Conservation (phyloP, 1,140 invertebrate species). For the Limonius californicus region DNA sequence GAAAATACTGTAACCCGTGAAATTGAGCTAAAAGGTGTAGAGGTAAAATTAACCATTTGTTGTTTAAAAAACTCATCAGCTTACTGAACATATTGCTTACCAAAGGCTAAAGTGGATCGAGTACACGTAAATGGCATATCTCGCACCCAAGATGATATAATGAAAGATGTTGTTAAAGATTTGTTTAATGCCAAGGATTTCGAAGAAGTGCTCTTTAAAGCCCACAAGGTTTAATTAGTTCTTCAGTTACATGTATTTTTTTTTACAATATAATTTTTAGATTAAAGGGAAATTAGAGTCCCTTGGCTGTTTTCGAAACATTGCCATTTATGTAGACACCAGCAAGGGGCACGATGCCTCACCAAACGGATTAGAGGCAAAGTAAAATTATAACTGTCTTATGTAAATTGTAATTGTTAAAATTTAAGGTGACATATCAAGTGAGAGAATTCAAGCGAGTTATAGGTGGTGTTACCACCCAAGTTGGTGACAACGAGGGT, state of each 20-base stretch:
- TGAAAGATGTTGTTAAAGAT: constrained; percentile 66
- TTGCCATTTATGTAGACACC: constrained; percentile 80
- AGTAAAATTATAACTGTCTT: constrained; percentile 4
- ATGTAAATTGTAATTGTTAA: neutral
- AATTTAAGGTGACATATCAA: constrained; percentile 70
- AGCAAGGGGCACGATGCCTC: constrained; percentile 65
- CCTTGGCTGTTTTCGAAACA: constrained; percentile 78
- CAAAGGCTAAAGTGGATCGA: constrained; percentile 74
- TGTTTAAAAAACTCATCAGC: neutral
- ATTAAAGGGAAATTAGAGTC: constrained; percentile 67
- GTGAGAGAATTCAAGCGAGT: constrained; percentile 72
- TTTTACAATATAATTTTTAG: constrained; percentile 49
- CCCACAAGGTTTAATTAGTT: constrained; percentile 59
- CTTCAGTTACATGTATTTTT: neutral
- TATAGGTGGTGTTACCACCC: constrained; percentile 75
- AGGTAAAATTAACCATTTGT: neutral
- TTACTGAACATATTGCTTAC: neutral
- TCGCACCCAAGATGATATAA: constrained; percentile 78
- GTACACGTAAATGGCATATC: constrained; percentile 74
- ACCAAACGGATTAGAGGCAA: constrained; percentile 72
- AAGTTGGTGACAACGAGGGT: constrained; percentile 83
- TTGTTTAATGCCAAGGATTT: constrained; percentile 68
- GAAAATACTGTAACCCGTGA: too few relatives aligned
- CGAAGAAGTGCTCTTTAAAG: constrained; percentile 58
- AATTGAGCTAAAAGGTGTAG: too few relatives aligned